Evolutionary conservation across 2,797 vertebrate species (phyloP).

Genomic region (Sardinella longiceps): DNA sequence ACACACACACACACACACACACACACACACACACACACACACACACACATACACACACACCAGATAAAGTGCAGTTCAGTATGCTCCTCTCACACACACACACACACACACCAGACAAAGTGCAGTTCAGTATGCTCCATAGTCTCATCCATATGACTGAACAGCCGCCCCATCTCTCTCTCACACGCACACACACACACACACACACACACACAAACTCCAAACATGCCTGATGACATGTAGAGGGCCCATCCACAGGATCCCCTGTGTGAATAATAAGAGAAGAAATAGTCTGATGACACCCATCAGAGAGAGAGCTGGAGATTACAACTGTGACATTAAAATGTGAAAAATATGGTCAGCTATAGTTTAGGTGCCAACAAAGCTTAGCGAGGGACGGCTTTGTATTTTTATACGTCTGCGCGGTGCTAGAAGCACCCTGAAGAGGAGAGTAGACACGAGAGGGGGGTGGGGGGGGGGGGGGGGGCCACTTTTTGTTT

Average conservation of each 20-base stretch:
- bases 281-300: not conserved
- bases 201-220: not conserved
- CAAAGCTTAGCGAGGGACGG: constrained; percentile 52
- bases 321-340: constrained; percentile 56
- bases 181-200: not conserved
- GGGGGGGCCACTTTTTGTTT: constrained; percentile 53
- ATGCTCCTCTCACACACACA: no score
- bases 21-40: not conserved
- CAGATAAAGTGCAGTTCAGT: not conserved
- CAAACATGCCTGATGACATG: not conserved
- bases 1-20: not conserved
- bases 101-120: no score
- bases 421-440: constrained; percentile 56
- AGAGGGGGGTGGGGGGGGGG: no score
- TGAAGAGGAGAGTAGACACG: constrained; percentile 32
- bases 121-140: no score
- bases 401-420: constrained; percentile 63
- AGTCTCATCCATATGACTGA: not conserved
- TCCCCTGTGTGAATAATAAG: not conserved
- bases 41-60: not conserved
- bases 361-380: constrained; percentile 52
- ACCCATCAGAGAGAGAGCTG: not conserved
- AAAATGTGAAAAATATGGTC: constrained; percentile 58
- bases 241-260: not conserved
- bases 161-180: no score